Evolutionary conservation across 2,888 invertebrate species (phyloP).

Genomic region (Brenthis ino): DNA sequence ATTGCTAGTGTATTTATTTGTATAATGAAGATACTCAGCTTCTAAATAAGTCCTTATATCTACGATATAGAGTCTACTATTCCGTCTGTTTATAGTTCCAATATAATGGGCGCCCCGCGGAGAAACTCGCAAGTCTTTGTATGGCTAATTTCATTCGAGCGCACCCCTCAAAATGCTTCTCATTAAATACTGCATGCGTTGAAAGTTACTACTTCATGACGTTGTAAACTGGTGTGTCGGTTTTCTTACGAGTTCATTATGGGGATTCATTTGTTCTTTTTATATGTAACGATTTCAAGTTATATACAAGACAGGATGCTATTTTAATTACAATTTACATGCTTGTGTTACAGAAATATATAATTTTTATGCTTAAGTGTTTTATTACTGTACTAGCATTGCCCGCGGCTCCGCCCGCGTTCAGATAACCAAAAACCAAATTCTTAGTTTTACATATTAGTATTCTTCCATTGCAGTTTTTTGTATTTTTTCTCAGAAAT

Average conservation of each 20-base stretch:
- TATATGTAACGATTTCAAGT: background rate
- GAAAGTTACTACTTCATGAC: slow-evolving; percentile 47
- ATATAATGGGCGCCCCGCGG: slow-evolving; percentile 65
- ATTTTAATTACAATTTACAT: too few species aligned
- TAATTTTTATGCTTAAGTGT: too few species aligned
- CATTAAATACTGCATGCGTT: slow-evolving; percentile 55
- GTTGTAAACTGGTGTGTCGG: slow-evolving; percentile 3
- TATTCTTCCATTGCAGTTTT: too few species aligned
- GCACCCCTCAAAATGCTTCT: slow-evolving; percentile 55
- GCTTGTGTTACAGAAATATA: too few species aligned
- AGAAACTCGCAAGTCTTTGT: slow-evolving; percentile 58
- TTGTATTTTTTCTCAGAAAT: too few species aligned
- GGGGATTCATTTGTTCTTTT: background rate
- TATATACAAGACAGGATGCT: too few species aligned
- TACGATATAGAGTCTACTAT: slow-evolving; percentile 32
- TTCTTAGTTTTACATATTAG: too few species aligned
- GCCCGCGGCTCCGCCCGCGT: too few species aligned
- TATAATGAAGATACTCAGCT: slow-evolving; percentile 49
- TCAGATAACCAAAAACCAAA: too few species aligned
- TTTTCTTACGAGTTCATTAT: slow-evolving; percentile 7
- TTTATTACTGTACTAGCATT: too few species aligned
- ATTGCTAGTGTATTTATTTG: slow-evolving; percentile 53
- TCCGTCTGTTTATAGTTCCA: slow-evolving; percentile 12
- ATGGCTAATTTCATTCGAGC: slow-evolving; percentile 56
- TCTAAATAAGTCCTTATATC: slow-evolving; percentile 27